A percentile compares a stretch with the other conserved stretches of the same genome.
phyloP scores from a whole-genome alignment of 92 coral and sea anemone genomes.

The Zoanthus solanderi region DNA sequence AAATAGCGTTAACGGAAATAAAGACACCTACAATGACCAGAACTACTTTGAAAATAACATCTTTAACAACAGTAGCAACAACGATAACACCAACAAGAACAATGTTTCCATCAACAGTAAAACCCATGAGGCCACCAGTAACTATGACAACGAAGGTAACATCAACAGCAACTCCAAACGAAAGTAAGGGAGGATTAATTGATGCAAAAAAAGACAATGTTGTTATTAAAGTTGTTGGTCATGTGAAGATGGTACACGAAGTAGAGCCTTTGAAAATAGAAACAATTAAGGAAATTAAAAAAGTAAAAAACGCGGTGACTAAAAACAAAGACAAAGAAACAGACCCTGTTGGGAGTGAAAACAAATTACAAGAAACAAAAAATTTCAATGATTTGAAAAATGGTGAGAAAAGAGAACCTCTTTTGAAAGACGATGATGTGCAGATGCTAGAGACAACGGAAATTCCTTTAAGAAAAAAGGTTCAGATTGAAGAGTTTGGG shows the following conservation, averaged over 20 bases:
- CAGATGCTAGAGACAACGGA: not conserved
- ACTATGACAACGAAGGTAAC: not conserved
- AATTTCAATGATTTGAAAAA: not conserved
- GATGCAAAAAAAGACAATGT: not conserved
- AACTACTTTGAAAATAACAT: not conserved
- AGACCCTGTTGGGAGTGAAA: not conserved
- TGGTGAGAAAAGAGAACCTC: not conserved
- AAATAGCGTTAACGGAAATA: not conserved
- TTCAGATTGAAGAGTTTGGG: not conserved
- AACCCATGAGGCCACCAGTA: not conserved
- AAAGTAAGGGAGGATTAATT: not conserved
- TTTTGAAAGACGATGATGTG: slow-evolving; percentile 32
- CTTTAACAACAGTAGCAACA: not conserved
- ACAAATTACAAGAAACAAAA: slow-evolving; percentile 1
- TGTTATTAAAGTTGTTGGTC: slow-evolving; percentile 10
- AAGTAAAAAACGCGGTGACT: not conserved
- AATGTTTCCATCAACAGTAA: not conserved
- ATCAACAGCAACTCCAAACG: not conserved
- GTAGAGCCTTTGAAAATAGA: not conserved
- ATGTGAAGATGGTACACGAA: slow-evolving; percentile 12
- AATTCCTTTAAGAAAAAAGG: not conserved
- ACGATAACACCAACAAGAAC: not conserved
- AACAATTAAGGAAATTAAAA: slow-evolving; percentile 6
- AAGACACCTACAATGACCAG: not conserved
- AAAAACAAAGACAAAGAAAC: slow-evolving; percentile 10